Base-by-base conservation (phyloP, 2,888 invertebrate genomes). In the Dynastes tityus region DNA sequence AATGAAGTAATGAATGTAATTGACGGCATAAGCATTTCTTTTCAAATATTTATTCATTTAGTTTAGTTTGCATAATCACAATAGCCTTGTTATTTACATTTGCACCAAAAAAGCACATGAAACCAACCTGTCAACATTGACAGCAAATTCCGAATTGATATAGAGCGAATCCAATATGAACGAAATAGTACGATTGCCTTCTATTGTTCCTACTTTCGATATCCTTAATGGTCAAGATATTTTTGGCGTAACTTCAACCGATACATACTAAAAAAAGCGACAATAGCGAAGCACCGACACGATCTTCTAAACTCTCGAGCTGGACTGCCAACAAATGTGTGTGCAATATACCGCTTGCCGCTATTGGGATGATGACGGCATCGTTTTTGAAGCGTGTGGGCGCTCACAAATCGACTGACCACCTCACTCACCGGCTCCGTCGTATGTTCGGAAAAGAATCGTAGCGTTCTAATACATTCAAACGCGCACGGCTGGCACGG, bases 61-160 rank as follows among this genome's bases (percentile, higher is more conserved):
- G 8, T 45, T 45, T 8, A 37, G 37, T 2, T 37, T 37, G 37
- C 37, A 37, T 37, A 37, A 37, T 3, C 3, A 6, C 8, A 45
- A 5, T 45, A 45, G 45, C 45, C 4, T 45, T 45, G 45, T 45
- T 45, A 45, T 45, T 45, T 45, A 45, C 45, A 11, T 45, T 11
- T 45, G 45, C 45, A 45, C 45, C 45, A 45, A 8, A 65, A 4
- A 11, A 65, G 11, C 6, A n/a, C 37, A 40, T 65, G 4, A 75
- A 65, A 77, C 79, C 71, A 84, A 87, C 88, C 87, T 86, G 87
- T 85, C 87, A 86, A 87, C 86, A 86, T 88, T 86, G 86, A 88
- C 87, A 84, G 87, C 87, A 84, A 85, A 86, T 83, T 87, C 87
- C 82, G 86, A 84, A 81, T 82, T 86, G 79, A 87, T 78, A 40